Base-by-base conservation (phyloP, 1,140 invertebrate genomes). In the Drosophila nebulosa region DNA sequence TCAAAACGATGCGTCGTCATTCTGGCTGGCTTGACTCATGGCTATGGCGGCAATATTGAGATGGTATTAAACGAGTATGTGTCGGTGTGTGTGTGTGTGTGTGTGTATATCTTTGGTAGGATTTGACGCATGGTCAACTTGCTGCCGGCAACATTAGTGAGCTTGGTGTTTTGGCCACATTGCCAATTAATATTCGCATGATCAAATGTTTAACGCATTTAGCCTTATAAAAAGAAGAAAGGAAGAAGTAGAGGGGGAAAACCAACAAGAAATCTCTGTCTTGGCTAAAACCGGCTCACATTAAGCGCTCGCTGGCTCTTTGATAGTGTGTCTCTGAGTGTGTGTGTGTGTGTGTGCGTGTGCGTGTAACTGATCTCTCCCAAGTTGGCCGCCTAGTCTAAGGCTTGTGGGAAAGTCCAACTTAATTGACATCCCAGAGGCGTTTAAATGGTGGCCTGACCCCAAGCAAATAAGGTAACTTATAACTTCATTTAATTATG, bases 121-220 rank as follows among this genome's bases (percentile, higher is more conserved):
- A 32, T 80, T 80, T 80, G 74, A 81, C 78, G 69, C 74, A 74
- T 72, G 74, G 65, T 30, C 80, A 73, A 67, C 74, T 77, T 70
- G 77, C 75, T 67, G 79, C 79, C 69, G 71, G 69, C 80, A 80
- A 79, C 78, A 85, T 85, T 80, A 78, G 68, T 55, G 75, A 26
- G 35, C 76, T 73, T 71, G 83, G 68, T 81, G 83, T 88, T 86
- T 64, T 72, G 72, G 63, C 39, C 39, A 21, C 70, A 74, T 59
- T 61, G 83, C 83, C 83, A 88, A 88, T 88, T 88, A 88, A 88
- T 88, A 88, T 88, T 88, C 83, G 83, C 85, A 83, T 88, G 83
- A 88, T 88, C 83, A 88, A 88, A 88, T 88, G 83, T 72, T 88
- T 88, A 88, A 88, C 83, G 83, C 83, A 88, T 88, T 88, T 88